A percentile compares a stretch with the other conserved stretches of the same genome.
phyloP scores from a whole-genome alignment of 2,888 invertebrate genomes.

The Thereva nobilitata region DNA sequence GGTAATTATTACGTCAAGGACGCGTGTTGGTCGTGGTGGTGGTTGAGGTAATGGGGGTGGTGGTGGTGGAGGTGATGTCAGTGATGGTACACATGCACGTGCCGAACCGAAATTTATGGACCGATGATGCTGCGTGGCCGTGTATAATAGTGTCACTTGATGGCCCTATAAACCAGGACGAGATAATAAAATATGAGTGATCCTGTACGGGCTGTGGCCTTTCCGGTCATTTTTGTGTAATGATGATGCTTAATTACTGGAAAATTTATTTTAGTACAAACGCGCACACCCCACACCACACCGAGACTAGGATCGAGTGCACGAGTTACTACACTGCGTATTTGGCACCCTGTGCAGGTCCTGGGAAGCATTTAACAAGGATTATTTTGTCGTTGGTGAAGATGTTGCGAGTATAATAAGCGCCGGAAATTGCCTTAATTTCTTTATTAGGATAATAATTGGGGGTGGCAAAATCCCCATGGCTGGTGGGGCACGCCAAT shows the following conservation, averaged over 20 bases:
- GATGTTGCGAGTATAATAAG: too few relatives aligned
- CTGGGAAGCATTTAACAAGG: too few relatives aligned
- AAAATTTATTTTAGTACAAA: slow-evolving; percentile 29
- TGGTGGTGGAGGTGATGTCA: too few relatives aligned
- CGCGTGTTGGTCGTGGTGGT: too few relatives aligned
- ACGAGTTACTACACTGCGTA: background rate
- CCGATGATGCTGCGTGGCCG: background rate
- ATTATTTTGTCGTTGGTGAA: too few relatives aligned
- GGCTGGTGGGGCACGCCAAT: too few relatives aligned
- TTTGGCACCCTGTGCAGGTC: background rate
- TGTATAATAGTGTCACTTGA: slow-evolving; percentile 6
- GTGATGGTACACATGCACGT: slow-evolving; percentile 2
- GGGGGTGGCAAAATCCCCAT: too few relatives aligned
- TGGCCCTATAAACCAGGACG: slow-evolving; percentile 11
- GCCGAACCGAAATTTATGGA: slow-evolving; percentile 26
- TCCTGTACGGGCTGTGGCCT: slow-evolving; percentile 13
- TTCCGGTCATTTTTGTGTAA: slow-evolving; percentile 25
- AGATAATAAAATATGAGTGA: slow-evolving; percentile 28
- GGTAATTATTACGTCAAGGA: too few relatives aligned
- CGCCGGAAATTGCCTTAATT: too few relatives aligned
- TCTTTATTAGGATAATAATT: too few relatives aligned
- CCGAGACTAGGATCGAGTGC: background rate
- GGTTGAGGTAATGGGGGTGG: too few relatives aligned
- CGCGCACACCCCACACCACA: slow-evolving; percentile 7
- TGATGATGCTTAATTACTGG: slow-evolving; percentile 26